Base-by-base conservation (phyloP, 2,113 vertebrate species). In the Orcinus orca region DNA sequence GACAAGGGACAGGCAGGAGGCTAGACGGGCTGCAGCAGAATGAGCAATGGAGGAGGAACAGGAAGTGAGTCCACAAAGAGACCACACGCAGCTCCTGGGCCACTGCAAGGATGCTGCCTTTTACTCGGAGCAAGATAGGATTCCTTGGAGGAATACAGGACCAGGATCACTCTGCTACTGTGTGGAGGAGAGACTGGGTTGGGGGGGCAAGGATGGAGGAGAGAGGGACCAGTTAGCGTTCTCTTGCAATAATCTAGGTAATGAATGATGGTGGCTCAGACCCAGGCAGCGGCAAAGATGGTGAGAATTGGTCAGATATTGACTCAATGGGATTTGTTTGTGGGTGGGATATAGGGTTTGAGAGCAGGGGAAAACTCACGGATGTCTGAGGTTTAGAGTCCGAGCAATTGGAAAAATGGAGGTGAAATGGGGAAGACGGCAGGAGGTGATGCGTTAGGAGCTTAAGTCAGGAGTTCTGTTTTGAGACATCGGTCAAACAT, bases 71-170 rank as follows among this genome's bases (percentile, higher is more conserved):
- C 84, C 41, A 68, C 33, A 21, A 36, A 25, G 62, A 8, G 50
- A 2, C 36, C 33, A 31, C 8, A 1, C 4, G 14, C 26, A 18
- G 13, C 21, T 65, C 15, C 1, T 0, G 6, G 84, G 60, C n/a
- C 55, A 8, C 55, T 15, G 20, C 33, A 20, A 23, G 26, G 80
- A 44, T 0, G 0, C 13, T 20, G 6, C 31, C 67, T n/a, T 65
- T 71, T 7, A 53, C 41, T 60, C 53, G 47, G 2, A 87, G 13
- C 29, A 21, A 82, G 7, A 25, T 5, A 23, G 77, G 21, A 44
- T 31, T 55, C 23, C 38, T 1, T 0, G 3, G 17, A 44, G 67
- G 71, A 65, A 21, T 29, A 20, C 0, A 12, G 63, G 50, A 23
- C 55, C 31, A 6, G 50, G 38, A 23, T 63, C 70, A 55, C 58